Evolutionary conservation across 2,797 vertebrate genomes (phyloP).

Genomic region (Sternarchorhynchus goeldii): DNA sequence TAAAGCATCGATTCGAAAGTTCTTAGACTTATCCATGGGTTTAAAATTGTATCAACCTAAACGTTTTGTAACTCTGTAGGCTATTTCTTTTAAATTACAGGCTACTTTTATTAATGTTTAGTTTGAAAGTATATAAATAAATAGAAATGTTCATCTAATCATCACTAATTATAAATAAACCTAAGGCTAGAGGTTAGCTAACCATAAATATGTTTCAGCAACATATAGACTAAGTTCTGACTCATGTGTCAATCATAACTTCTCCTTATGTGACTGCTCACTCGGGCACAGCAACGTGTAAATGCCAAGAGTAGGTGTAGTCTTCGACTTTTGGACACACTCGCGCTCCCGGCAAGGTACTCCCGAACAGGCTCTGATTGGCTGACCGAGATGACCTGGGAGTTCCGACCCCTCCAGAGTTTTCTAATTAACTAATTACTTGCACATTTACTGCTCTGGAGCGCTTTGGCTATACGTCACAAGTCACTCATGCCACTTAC

Average conservation of each 20-base stretch:
- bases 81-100: background rate
- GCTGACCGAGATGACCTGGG: conserved; percentile 51
- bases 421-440: conserved; percentile 60
- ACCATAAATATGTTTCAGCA: background rate
- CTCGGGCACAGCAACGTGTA: background rate
- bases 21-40: conserved; percentile 84
- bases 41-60: background rate
- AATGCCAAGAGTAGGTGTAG: conserved; percentile 42
- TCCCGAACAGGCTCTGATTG: conserved; percentile 68
- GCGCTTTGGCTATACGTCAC: too few relatives aligned
- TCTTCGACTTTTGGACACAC: conserved; percentile 58
- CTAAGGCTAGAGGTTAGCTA: background rate
- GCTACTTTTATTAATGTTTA: background rate
- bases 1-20: conserved; percentile 89
- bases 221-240: too few relatives aligned
- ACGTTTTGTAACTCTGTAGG: background rate
- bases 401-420: conserved; percentile 51
- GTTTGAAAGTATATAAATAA: background rate
- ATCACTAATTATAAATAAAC: conserved; percentile 6
- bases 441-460: conserved; percentile 47
- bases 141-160: conserved; percentile 18
- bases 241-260: background rate
- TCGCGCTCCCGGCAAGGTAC: conserved; percentile 43
- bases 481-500: conserved; percentile 8
- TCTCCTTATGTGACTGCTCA: conserved; percentile 1